Base-by-base conservation (phyloP, 2,797 vertebrate genomes). In the Gymnothorax javanicus region DNA sequence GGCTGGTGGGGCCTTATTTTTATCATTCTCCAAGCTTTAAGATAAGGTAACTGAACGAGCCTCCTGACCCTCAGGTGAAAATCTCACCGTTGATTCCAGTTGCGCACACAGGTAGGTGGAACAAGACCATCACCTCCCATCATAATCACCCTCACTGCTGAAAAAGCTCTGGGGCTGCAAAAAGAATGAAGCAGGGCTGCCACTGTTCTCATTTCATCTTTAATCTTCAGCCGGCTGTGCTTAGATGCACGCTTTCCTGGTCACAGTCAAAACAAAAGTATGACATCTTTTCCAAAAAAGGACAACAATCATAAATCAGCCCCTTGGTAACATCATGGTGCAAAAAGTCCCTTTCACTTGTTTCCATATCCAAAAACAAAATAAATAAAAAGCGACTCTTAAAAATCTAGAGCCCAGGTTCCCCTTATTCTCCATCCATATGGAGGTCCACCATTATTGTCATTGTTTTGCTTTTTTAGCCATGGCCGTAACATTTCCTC, bases 41-140 rank as follows among this genome's bases (percentile, higher is more conserved):
- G 67, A 52, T 85, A 23, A 77, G 33, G 57, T 75, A 59, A 60
- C 84, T 64, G 69, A 33, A 82, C 73, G 82, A 64, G 87, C 83
- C 86, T 85, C 64, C 13, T 71, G 58, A 56, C 67, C 23, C 56
- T 52, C 17, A 50, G 73, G 86, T 75, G 62, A 56, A 87, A 27
- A 15, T 84, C 13, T 81, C 2, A 7, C 33, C 1, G 9, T 54
- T 3, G 7, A 1, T 8, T 81, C 8, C 33, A 54, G 17, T 52
- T 56, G 50, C 17, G 4, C 54, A 11, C 56, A 4, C 73, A 7
- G 33, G 77, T 81, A 81, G 33, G 77, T 81, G 56, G 17, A 81
- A 54, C 50, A 2, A 52, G 77, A 20, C 52, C 20, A 9, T 20
- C 9, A 23, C 17, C 13, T n/a, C 50, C 17, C 56, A 5, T 23